Evolutionary conservation across 2,113 vertebrate species (phyloP), one percentile per base, ranked within the genome.

Genomic region (Myanophis thanlyinensis): DNA sequence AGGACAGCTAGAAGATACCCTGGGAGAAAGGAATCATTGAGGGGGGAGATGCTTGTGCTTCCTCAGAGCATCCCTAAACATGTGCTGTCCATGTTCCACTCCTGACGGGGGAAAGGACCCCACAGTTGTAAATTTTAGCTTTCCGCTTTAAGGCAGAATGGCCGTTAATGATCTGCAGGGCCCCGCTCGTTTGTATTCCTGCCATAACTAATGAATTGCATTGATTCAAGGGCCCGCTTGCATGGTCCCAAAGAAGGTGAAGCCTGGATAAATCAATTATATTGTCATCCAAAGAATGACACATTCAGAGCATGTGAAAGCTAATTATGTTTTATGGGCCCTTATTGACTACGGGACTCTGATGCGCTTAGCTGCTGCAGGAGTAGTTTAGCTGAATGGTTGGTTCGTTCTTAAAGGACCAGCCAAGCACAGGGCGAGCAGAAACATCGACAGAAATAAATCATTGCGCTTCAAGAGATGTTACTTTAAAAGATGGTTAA

Each of bases 321-420:
- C 92, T 97, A 95, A 97, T 97, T 97, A 97, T 96, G 93, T 97
- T 97, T 97, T 97, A 97, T 97, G 95, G 95, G 89, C 93, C 91
- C 95, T 96, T 96, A 95, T 92, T 93, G 94, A 94, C 94, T 94
- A 49, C 85, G 93, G 87, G 91, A 90, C 88, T 94, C 95, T 91
- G 94, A 94, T 95, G 93, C 90, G 95, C 89, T 94, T 94, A 94
- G 88, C 62, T 4, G 88, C 54, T 4, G 27, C 93, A 92, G 91
- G 91, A 52, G 89, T 87, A 93, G 35, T 46, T 93, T 86, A 94
- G 80, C 59, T 95, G 91, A 97, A 96, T 94, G 90, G 91, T 59
- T 51, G 94, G 62, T 94, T 93, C 47, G 88, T 90, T 95, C 95
- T 90, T 95, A 92, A 88, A 95, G 95, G 95, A 96, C 93, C 92